These are phyloP conservation scores for Phalloptychus januarius DNA, from an alignment of 2,797 vertebrate species.

Conservation along the genomic window DNA sequence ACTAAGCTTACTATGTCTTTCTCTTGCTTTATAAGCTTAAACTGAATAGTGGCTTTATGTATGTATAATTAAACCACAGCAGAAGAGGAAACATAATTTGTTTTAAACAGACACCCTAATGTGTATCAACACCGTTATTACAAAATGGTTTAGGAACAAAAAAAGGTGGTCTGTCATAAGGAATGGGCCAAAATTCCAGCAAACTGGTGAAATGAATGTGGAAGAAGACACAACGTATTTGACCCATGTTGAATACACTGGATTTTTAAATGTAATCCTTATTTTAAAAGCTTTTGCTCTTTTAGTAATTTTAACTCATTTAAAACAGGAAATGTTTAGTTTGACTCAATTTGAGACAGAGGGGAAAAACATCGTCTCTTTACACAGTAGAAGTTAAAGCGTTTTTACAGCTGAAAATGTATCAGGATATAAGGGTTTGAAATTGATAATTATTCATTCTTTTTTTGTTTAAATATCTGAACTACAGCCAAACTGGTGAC, in stretches of 20 bases:
- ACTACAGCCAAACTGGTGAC: too few species aligned
- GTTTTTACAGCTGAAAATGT: not conserved
- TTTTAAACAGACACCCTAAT: not conserved
- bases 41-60: not conserved
- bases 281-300: not conserved
- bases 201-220: not conserved
- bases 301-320: not conserved
- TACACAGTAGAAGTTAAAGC: not conserved
- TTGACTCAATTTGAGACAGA: not conserved
- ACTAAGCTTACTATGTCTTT: not conserved
- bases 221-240: not conserved
- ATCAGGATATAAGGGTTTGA: too few species aligned
- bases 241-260: too few species aligned
- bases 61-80: not conserved
- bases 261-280: not conserved
- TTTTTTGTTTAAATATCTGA: too few species aligned
- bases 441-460: too few species aligned
- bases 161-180: not conserved
- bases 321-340: not conserved
- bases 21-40: not conserved
- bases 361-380: not conserved
- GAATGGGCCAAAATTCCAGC: not conserved
- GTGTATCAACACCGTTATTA: not conserved
- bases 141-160: not conserved
- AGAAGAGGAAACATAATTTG: not conserved